Conservation (phyloP, 2,113 vertebrate species). For the Myotis yumanensis region DNA sequence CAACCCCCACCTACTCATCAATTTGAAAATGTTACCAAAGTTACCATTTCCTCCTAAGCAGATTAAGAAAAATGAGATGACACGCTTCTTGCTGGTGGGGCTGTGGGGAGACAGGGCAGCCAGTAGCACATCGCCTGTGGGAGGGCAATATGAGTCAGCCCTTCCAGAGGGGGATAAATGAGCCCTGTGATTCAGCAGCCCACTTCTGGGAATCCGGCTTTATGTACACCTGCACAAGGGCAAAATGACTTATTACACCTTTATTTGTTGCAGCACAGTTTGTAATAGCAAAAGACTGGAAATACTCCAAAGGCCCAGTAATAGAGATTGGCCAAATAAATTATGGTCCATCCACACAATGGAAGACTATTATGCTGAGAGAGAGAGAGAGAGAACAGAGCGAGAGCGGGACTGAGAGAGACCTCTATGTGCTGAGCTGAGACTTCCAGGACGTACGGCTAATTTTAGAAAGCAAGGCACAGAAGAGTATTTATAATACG, state of each 20-base stretch:
- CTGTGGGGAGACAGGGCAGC: neutral
- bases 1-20: neutral
- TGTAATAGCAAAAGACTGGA: neutral
- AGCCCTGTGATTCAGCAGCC: neutral
- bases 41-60: neutral
- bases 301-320: neutral
- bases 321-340: neutral
- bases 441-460: neutral
- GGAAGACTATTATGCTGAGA: neutral
- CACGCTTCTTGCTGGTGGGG: neutral
- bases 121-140: accelerated
- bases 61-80: conserved; percentile 1
- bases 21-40: neutral
- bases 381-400: neutral
- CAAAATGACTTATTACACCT: neutral
- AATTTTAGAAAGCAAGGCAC: neutral
- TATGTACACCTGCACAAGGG: neutral
- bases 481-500: neutral
- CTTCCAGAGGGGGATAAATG: neutral
- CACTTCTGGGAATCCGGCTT: neutral
- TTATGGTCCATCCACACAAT: neutral
- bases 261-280: neutral
- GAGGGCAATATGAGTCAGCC: neutral
- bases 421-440: neutral
- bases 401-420: neutral